Evolutionary conservation across 2,888 invertebrate species (phyloP).

Genomic region (Isotomurus palustris): DNA sequence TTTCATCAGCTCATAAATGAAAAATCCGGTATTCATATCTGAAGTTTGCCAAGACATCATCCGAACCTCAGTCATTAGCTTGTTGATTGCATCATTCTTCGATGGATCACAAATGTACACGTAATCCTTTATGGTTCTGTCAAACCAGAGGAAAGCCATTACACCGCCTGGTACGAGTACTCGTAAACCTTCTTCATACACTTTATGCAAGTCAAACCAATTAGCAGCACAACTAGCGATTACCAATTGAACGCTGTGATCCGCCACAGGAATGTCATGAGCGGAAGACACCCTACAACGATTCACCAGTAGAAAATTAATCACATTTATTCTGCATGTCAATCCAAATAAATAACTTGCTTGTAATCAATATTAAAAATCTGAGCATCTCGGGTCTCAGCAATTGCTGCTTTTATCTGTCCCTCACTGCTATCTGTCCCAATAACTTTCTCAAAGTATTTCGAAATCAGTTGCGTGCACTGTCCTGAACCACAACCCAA

Average conservation of each 20-base stretch:
- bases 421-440: constrained; percentile 52
- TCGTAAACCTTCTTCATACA: constrained; percentile 51
- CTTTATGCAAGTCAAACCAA: constrained; percentile 51
- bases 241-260: constrained; percentile 49
- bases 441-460: constrained; percentile 50
- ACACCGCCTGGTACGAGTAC: constrained; percentile 51
- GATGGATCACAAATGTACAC: too few species aligned
- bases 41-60: too few species aligned
- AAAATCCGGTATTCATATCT: too few species aligned
- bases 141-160: constrained; percentile 49
- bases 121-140: too few species aligned
- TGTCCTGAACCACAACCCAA: constrained; percentile 55
- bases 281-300: constrained; percentile 50
- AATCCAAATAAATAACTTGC: too few species aligned
- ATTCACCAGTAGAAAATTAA: too few species aligned
- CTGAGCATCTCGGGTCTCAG: too few species aligned
- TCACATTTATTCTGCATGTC: too few species aligned
- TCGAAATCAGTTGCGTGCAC: constrained; percentile 50
- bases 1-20: too few species aligned
- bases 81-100: too few species aligned
- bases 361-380: too few species aligned
- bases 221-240: constrained; percentile 52
- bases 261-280: constrained; percentile 49
- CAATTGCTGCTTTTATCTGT: constrained; percentile 50
- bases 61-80: too few species aligned